Evolutionary conservation across 2,797 vertebrate species (phyloP).

Genomic region (Spondyliosoma cantharus): DNA sequence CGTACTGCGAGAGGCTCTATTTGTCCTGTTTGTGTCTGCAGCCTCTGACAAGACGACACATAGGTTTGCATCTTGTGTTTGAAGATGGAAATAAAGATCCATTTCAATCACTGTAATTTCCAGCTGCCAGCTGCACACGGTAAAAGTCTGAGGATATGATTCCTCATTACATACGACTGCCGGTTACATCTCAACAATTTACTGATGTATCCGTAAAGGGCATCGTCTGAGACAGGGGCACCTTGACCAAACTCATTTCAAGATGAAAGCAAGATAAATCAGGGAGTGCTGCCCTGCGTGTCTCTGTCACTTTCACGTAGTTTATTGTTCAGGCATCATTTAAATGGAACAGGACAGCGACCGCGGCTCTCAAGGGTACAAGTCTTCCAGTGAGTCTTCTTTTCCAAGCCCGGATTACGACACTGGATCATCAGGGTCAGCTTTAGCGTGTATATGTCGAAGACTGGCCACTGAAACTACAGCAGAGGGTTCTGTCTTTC

Average conservation of each 20-base stretch:
- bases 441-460: slow-evolving; percentile 12
- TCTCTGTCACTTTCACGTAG: slow-evolving; percentile 42
- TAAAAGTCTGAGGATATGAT: not conserved
- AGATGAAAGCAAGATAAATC: slow-evolving; percentile 65
- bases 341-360: slow-evolving; percentile 48
- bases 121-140: slow-evolving; percentile 5
- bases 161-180: slow-evolving; percentile 46
- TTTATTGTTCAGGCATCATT: slow-evolving; percentile 62
- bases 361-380: slow-evolving; percentile 53
- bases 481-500: not conserved
- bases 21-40: not conserved
- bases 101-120: slow-evolving; percentile 29
- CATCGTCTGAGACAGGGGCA: slow-evolving; percentile 54
- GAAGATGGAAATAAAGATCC: slow-evolving; percentile 19
- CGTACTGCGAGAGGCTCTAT: slow-evolving; percentile 9
- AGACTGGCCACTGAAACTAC: not conserved
- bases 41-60: slow-evolving; percentile 11
- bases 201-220: slow-evolving; percentile 45
- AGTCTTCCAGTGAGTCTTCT: slow-evolving; percentile 24
- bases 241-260: slow-evolving; percentile 69
- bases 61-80: not conserved
- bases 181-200: slow-evolving; percentile 41
- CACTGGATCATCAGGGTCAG: not conserved
- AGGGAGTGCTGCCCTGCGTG: slow-evolving; percentile 32
- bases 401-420: slow-evolving; percentile 31